Base-by-base conservation (phyloP, 2,113 vertebrate genomes). In the Cichladusa arquata region DNA sequence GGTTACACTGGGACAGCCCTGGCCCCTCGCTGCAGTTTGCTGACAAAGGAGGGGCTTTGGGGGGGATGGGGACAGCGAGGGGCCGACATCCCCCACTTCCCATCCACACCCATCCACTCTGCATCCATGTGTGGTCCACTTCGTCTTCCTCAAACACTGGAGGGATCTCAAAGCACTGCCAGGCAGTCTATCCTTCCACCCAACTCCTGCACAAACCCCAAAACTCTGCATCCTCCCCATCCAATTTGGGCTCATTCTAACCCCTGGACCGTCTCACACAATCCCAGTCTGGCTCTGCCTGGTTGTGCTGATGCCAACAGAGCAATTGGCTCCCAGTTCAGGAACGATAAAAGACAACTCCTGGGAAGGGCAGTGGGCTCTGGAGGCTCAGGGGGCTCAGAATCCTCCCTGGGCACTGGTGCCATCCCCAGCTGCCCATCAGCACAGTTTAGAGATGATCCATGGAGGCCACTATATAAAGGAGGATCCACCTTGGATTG, bases 61-160 rank as follows among this genome's bases (percentile, higher is more conserved):
- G 50, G 40, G 25, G 23, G 13, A 45, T 4, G 6, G 20, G 42
- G 71, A 45, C 28, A 36, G 14, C 0, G 1, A 25, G 69, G 61
- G 76, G 24, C 42, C 1, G 0, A 11, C 7, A 19, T 23, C 28
- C 18, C 24, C 34, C 36, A 0, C 14, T 24, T 34, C 65, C 9
- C 47, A 47, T 6, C 50, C 44, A 4, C 22, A 2, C 42, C 31
- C 8, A 0, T 2, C 56, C 25, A 1, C 10, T 45, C 58, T 7
- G 36, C 4, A 6, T 33, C 45, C 19, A 7, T 11, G 1, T 4
- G 5, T 2, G 12, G 11, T 23, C 38, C 58, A 14, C 14, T 45
- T 36, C 0, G 0, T 19, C 58, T 20, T 67, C 62, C 48, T 82
- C 86, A 25, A 8, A 1, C 6, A 0, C 31, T 0, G 0, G 33